Base-by-base conservation (phyloP, 2,113 vertebrate species). In the Petroica traversi region DNA sequence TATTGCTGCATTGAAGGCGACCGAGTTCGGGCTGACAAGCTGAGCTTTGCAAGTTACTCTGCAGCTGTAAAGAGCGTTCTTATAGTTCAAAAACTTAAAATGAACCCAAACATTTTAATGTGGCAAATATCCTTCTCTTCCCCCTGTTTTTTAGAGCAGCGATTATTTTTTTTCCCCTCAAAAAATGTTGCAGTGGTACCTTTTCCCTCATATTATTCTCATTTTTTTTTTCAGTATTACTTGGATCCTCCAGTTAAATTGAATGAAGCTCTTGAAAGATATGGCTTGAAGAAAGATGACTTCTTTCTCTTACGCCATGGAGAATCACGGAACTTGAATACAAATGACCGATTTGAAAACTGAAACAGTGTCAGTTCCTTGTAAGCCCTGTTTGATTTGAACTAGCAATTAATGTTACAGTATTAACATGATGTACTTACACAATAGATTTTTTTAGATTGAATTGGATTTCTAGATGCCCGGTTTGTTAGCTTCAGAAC, bases 251-350 rank as follows among this genome's bases (percentile, higher is more conserved):
- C 98, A 2, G 71, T 93, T 58, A 99, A 98, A 94, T 96, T 99
- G 91, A 97, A 95, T 46, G 99, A 99, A 97, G 99, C 99, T 59
- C 95, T 99, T 91, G 98, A 99, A 64, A 97, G 97, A 96, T 98
- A 98, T 0, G 98, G 98, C 85, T 98, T 99, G 90, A 98, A 98
- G 57, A 95, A 96, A 40, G 98, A 99, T 10, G 98, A 98, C 58
- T 99, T 99, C 98, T 99, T 99, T 97, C 97, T 99, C 20, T 89
- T 99, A 89, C 97, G 97, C 80, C 99, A 99, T 4, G 99, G 99
- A 81, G 99, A 99, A 92, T 99, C 99, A 34, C 98, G 97, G 85
- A 97, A 98, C 31, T 92, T 99, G 75, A 96, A 97, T 17, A 95
- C 95, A 26, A 97, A 97, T 8, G 95, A 98, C 26, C 97, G 92